phyloP scores from a whole-genome alignment of 2,888 invertebrate genomes.

The Torymus aiolomorphi region DNA sequence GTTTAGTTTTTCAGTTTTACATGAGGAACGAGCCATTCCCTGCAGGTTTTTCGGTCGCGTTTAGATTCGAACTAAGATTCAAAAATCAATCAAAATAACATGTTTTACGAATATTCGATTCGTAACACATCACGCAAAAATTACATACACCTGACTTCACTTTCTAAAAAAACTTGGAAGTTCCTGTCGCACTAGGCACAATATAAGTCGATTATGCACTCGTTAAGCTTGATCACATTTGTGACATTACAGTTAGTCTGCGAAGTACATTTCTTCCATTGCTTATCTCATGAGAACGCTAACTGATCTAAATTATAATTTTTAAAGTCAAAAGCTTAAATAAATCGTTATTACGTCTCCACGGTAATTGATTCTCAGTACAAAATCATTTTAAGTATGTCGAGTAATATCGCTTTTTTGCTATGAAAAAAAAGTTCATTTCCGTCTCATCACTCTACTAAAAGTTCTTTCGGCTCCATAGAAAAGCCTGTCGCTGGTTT shows the following conservation, averaged over 20 bases:
- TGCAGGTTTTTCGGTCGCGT: slow-evolving; percentile 31
- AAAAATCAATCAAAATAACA: slow-evolving; percentile 43
- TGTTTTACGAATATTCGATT: slow-evolving; percentile 21
- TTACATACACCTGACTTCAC: slow-evolving; percentile 35
- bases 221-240: slow-evolving; percentile 33
- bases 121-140: slow-evolving; percentile 45
- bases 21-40: slow-evolving; percentile 25
- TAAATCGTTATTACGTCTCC: slow-evolving; percentile 40
- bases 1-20: slow-evolving; percentile 27
- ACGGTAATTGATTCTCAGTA: slow-evolving; percentile 47
- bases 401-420: slow-evolving; percentile 35
- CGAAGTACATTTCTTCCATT: slow-evolving; percentile 47
- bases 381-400: slow-evolving; percentile 50
- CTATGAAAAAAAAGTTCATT: slow-evolving; percentile 41
- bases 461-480: slow-evolving; percentile 41
- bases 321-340: slow-evolving; percentile 47
- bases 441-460: slow-evolving; percentile 30
- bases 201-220: slow-evolving; percentile 52
- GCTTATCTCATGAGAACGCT: slow-evolving; percentile 32
- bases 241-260: slow-evolving; percentile 27
- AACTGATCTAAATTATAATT: slow-evolving; percentile 48
- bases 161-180: slow-evolving; percentile 33
- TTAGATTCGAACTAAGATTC: slow-evolving; percentile 34
- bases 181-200: slow-evolving; percentile 47
- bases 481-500: slow-evolving; percentile 32